These are phyloP conservation scores for Nibea coibor DNA, from an alignment of 2,113 vertebrate genomes.

Conservation along the genomic window DNA sequence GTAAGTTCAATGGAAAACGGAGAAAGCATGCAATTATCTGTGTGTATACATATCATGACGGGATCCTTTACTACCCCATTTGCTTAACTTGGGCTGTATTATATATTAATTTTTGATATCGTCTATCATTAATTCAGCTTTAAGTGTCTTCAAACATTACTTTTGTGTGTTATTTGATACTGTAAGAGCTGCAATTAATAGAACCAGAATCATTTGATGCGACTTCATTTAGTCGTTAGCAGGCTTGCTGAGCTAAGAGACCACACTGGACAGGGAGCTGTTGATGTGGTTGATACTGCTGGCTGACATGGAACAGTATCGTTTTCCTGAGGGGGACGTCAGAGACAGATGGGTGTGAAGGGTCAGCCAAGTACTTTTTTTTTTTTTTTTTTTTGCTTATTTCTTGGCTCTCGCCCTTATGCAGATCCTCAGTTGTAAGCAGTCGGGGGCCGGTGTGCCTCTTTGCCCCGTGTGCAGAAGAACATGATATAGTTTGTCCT, in stretches of 20 bases:
- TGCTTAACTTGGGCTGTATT: neutral
- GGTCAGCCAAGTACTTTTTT: slow-evolving; percentile 28
- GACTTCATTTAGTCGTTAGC: slow-evolving; percentile 14
- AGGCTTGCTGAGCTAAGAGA: slow-evolving; percentile 1
- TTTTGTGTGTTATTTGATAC: neutral
- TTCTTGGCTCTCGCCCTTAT: slow-evolving; percentile 34
- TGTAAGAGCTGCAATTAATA: slow-evolving; percentile 2
- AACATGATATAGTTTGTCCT: neutral
- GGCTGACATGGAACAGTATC: slow-evolving; percentile 32
- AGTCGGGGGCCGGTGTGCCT: slow-evolving; percentile 2
- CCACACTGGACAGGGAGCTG: slow-evolving; percentile 12
- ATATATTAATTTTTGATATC: neutral
- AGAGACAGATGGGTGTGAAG: slow-evolving; percentile 42
- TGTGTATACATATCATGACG: slow-evolving; percentile 2
- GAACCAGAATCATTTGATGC: neutral
- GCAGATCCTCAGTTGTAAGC: neutral
- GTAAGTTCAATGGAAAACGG: slow-evolving; percentile 48
- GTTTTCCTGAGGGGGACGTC: slow-evolving; percentile 20
- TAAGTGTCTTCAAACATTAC: neutral
- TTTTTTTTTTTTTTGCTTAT: slow-evolving; percentile 35
- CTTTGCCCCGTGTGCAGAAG: slow-evolving; percentile 8
- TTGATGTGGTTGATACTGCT: slow-evolving; percentile 26
- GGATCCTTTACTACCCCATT: slow-evolving; percentile 20
- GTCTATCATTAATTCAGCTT: neutral
- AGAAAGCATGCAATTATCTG: slow-evolving; percentile 21